phyloP scores from a whole-genome alignment of 2,113 vertebrate genomes.

The Rhinichthys klamathensis region DNA sequence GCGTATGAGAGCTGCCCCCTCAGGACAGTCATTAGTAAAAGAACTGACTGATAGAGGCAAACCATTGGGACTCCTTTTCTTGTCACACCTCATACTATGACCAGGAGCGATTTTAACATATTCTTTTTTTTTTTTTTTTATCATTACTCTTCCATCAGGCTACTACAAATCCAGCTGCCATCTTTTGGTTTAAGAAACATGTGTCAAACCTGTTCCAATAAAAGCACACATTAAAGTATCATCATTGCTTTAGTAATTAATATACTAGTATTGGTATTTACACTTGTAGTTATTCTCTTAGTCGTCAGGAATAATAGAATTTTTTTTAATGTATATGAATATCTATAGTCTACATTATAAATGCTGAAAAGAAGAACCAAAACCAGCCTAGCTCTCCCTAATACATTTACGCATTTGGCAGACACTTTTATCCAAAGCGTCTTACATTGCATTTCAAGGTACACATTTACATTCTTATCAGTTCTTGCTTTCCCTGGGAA shows the following conservation, averaged over 20 bases:
- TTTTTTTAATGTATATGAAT: neutral
- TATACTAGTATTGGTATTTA: no score
- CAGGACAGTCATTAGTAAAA: constrained; percentile 21
- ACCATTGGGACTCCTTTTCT: neutral
- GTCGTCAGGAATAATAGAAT: neutral
- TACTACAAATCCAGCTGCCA: neutral
- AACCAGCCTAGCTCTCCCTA: neutral
- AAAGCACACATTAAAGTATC: neutral
- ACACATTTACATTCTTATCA: no score
- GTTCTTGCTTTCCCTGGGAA: no score
- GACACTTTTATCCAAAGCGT: no score
- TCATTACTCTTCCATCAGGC: neutral
- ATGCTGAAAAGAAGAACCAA: no score
- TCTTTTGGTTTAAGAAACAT: neutral
- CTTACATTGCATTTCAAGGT: no score
- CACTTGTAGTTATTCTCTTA: neutral
- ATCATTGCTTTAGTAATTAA: neutral
- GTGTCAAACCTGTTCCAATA: neutral
- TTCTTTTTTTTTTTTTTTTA: neutral
- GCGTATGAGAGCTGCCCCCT: constrained; percentile 3
- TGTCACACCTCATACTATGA: neutral
- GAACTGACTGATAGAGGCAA: neutral
- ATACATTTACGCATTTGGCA: no score
- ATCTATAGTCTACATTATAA: neutral
- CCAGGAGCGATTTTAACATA: neutral